Evolutionary conservation across 2,797 vertebrate genomes (phyloP).

Genomic region (Manis pentadactyla): DNA sequence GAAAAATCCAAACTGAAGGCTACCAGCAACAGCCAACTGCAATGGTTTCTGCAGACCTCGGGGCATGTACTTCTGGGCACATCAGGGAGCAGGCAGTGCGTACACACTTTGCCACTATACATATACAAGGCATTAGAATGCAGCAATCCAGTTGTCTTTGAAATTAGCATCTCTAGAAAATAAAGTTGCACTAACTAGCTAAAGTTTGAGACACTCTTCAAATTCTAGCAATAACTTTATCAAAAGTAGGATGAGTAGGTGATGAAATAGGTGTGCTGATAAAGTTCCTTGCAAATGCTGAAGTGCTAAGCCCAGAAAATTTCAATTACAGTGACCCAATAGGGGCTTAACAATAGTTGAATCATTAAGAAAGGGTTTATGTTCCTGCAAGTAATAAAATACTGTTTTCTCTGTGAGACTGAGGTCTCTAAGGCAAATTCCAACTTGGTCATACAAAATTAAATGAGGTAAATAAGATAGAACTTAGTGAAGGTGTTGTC

Average conservation of each 20-base stretch:
- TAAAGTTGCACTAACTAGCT: background rate
- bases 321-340: constrained; percentile 70
- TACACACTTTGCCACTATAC: background rate
- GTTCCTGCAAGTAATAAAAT: constrained; percentile 78
- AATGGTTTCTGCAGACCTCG: background rate
- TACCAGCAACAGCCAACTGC: background rate
- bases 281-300: constrained; percentile 59
- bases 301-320: constrained; percentile 59
- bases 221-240: constrained; percentile 57
- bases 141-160: background rate
- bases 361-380: constrained; percentile 73
- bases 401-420: constrained; percentile 65
- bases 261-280: constrained; percentile 69
- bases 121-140: background rate
- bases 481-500: constrained; percentile 63
- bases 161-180: constrained; percentile 48
- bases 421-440: constrained; percentile 72
- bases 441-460: constrained; percentile 69
- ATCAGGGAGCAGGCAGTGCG: background rate
- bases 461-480: constrained; percentile 75
- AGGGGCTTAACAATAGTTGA: constrained; percentile 66
- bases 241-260: constrained; percentile 51
- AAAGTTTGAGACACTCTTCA: constrained; percentile 57
- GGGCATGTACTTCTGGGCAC: background rate
- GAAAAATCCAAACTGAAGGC: background rate